Base-by-base conservation (phyloP, 2,797 vertebrate genomes). In the Spea hammondii region DNA sequence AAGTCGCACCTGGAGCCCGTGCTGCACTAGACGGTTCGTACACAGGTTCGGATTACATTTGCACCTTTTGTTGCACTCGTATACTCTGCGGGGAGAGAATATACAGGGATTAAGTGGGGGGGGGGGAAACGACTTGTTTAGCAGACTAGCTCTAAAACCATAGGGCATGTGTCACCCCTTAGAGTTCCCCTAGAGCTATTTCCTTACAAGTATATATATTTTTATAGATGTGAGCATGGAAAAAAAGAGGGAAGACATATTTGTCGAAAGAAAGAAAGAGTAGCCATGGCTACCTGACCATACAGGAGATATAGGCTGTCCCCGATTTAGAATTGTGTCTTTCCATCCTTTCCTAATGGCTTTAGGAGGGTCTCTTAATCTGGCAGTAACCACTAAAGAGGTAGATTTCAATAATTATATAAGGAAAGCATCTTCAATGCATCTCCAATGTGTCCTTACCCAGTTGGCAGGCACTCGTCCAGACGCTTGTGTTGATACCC, bases 381-480 rank as follows among this genome's bases (percentile, higher is more conserved):
- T 17, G 17, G 17, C 17, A 17, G 17, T 17, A 17, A 17, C 17
- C 17, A 17, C 1, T 17, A 17, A 17, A 17, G 17, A 17, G 17
- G 17, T 17, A 17, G 1, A 17, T 17, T 17, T 17, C 17, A 17
- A 17, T 17, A 17, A 17, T 17, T 17, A 17, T 17, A 17, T 17
- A 17, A 17, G 17, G 17, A 17, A 17, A 17, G 17, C 17, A 17
- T 17, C 17, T 32, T 32, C 32, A 1, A 32, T n/a, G n/a, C n/a
- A n/a, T 4, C 57, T 6, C 11, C 32, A 32, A 72, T 72, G 9
- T 49, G 50, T 64, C 85, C 95, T 92, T 82, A 99, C 98, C 98
- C 98, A 12, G 97, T 99, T 0, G 97, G 97, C 5, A 99, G 91
- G 82, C 98, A 99, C 71, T 99, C 98, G 17, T 99, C 98, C 74